Conservation (phyloP, 2,888 invertebrate species). For the Rambutsinella grinnellia region DNA sequence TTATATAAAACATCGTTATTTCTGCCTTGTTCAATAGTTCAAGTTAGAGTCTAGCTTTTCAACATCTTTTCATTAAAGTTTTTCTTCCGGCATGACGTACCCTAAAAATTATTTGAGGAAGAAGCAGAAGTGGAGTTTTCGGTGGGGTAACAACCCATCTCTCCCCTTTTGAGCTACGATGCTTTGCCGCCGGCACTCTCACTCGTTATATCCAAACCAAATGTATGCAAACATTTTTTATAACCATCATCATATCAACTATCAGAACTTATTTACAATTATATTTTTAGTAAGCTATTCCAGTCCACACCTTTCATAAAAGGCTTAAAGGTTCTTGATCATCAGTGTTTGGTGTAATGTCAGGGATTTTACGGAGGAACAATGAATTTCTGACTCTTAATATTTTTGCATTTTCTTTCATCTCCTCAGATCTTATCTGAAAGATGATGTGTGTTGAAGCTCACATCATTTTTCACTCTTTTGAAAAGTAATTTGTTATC, state of each 20-base stretch:
- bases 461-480: conserved; percentile 64
- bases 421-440: neutral
- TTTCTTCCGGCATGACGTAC: conserved; percentile 57
- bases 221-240: conserved; percentile 3
- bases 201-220: conserved; percentile 14
- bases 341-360: no score
- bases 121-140: conserved; percentile 1
- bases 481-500: conserved; percentile 65
- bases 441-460: neutral
- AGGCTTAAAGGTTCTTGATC: no score
- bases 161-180: conserved; percentile 33
- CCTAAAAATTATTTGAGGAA: neutral
- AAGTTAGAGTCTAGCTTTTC: conserved; percentile 53
- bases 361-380: no score
- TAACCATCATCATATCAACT: conserved; percentile 16
- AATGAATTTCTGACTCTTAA: no score
- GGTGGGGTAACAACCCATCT: conserved; percentile 54
- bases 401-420: conserved; percentile 22
- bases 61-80: conserved; percentile 66
- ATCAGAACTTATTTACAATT: conserved; percentile 42
- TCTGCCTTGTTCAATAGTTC: conserved; percentile 16
- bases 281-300: conserved; percentile 46
- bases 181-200: conserved; percentile 41
- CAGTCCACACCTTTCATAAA: conserved; percentile 55
- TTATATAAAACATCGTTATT: conserved; percentile 48